Percentiles rank a stretch among this genome's conserved stretches.
These are phyloP conservation scores for Carcinoscorpius rotundicauda DNA, from an alignment of 1,140 invertebrate genomes.

Conservation along the genomic window DNA sequence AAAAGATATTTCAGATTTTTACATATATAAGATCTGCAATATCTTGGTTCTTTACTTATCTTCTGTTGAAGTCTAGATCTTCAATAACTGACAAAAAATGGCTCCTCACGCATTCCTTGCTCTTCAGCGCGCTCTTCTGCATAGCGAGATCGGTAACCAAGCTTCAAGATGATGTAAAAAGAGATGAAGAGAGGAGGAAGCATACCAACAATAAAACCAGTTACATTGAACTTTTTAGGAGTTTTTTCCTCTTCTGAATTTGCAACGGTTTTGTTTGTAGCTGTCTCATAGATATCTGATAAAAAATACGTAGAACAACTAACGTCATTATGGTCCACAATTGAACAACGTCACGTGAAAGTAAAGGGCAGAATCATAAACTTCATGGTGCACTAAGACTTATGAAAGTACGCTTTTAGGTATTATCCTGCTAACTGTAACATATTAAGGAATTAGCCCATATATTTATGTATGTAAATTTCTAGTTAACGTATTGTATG, in stretches of 20 bases:
- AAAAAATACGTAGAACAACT: background rate
- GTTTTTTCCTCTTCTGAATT: slow-evolving; percentile 34
- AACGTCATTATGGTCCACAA: background rate
- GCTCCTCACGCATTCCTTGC: slow-evolving; percentile 19
- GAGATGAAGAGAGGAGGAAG: slow-evolving; percentile 25
- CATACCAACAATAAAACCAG: slow-evolving; percentile 27
- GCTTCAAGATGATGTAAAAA: slow-evolving; percentile 26
- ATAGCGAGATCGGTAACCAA: slow-evolving; percentile 26
- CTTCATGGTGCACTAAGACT: background rate
- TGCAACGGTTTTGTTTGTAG: slow-evolving; percentile 27
- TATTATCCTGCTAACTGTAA: background rate
- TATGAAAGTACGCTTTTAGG: background rate
- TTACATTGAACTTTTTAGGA: slow-evolving; percentile 26
- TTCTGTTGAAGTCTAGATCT: background rate
- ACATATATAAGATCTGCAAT: too few relatives aligned
- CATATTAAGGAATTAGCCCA: background rate
- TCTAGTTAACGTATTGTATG: background rate
- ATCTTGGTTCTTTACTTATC: too few relatives aligned
- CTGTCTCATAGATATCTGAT: background rate
- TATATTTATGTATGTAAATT: background rate
- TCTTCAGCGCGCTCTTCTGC: slow-evolving; percentile 24
- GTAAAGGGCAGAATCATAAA: background rate
- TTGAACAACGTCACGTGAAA: background rate
- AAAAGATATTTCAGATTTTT: too few relatives aligned
- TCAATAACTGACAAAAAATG: slow-evolving; percentile 25